These are phyloP conservation scores for Toxonevra muliebris DNA, from an alignment of 2,888 invertebrate species.

Conservation along the genomic window DNA sequence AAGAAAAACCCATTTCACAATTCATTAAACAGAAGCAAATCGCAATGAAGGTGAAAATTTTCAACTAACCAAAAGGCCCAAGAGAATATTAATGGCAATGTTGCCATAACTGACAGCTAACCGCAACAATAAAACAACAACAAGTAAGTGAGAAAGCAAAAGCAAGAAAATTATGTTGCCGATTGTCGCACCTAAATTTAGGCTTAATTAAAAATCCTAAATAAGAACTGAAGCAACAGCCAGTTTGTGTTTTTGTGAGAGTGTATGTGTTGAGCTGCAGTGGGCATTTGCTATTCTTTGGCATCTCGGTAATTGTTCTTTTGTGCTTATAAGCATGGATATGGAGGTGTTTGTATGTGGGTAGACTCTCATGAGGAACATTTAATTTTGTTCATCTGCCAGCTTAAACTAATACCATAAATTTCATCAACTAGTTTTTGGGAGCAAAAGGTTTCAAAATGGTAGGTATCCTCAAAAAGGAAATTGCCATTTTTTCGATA, in stretches of 20 bases:
- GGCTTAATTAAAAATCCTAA: conserved; percentile 4
- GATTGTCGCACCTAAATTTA: not conserved
- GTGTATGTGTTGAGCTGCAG: no score
- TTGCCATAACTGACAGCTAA: not conserved
- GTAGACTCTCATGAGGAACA: not conserved
- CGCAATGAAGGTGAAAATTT: no score
- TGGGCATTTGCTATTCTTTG: no score
- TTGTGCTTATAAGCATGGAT: not conserved
- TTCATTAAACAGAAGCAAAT: not conserved
- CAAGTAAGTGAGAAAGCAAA: not conserved
- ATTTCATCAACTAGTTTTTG: not conserved
- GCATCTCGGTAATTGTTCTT: not conserved
- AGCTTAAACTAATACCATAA: not conserved
- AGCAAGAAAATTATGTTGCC: not conserved
- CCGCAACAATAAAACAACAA: not conserved
- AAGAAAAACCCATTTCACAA: not conserved
- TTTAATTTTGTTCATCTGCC: not conserved
- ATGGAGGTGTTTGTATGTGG: not conserved
- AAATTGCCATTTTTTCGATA: no score
- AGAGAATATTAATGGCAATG: not conserved
- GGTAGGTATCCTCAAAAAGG: no score
- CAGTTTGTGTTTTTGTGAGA: no score
- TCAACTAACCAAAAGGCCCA: no score
- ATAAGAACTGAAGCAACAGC: not conserved
- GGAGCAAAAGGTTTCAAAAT: not conserved